Evolutionary conservation across 2,113 vertebrate genomes (phyloP).

Genomic region (Phrynocephalus versicolor): DNA sequence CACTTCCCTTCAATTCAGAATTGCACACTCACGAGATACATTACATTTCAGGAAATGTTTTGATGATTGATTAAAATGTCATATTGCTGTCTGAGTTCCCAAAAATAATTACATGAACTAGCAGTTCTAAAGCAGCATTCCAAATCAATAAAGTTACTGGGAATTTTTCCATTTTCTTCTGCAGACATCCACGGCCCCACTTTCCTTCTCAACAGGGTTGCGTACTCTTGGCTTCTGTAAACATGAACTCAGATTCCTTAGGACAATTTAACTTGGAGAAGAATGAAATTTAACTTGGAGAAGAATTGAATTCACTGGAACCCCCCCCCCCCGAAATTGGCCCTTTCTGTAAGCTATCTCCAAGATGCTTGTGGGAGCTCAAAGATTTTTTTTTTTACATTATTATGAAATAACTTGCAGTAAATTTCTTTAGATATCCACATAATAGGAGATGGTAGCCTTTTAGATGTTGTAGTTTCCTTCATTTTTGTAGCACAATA

Average conservation of each 20-base stretch:
- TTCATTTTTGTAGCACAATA: too few species aligned
- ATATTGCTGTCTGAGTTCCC: not conserved
- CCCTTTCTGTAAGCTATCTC: too few species aligned
- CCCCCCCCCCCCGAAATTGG: too few species aligned
- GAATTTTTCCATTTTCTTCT: not conserved
- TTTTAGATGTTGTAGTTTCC: too few species aligned
- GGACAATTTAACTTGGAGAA: not conserved
- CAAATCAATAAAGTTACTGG: not conserved
- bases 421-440: too few species aligned
- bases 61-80: not conserved
- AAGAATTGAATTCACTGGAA: not conserved
- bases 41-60: not conserved
- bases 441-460: too few species aligned
- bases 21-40: not conserved
- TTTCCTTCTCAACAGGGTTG: not conserved
- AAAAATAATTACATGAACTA: not conserved
- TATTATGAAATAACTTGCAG: too few species aligned
- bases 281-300: not conserved
- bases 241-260: not conserved
- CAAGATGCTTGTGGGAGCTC: too few species aligned
- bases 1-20: not conserved
- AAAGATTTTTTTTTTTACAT: too few species aligned
- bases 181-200: not conserved
- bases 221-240: not conserved
- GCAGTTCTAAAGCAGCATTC: not conserved